Percentiles rank a stretch among this genome's conserved stretches.
These are phyloP conservation scores for Piscicola geometra DNA, from an alignment of 2,888 invertebrate genomes.

Conservation along the genomic window DNA sequence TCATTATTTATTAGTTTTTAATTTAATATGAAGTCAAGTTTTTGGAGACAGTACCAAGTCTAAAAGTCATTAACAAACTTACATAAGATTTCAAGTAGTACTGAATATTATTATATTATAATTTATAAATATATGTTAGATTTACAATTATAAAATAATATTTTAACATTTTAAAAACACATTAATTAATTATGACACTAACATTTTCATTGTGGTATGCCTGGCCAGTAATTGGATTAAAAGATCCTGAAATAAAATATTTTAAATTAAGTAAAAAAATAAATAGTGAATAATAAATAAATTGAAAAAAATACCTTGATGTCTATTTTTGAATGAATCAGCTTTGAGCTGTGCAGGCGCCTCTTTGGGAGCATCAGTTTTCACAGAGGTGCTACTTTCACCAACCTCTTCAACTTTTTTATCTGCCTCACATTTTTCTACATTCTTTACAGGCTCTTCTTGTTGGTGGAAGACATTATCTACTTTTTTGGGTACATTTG, in stretches of 20 bases:
- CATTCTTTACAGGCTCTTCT: background rate
- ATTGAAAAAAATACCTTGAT: slow-evolving; percentile 21
- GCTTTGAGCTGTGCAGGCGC: background rate
- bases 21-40: too few relatives aligned
- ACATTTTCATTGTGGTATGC: slow-evolving; percentile 17
- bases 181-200: background rate
- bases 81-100: too few relatives aligned
- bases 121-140: too few relatives aligned
- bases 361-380: background rate
- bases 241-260: background rate
- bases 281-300: background rate
- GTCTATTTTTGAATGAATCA: slow-evolving; percentile 10
- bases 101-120: too few relatives aligned
- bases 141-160: too few relatives aligned
- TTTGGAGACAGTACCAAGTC: too few relatives aligned
- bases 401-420: slow-evolving; percentile 8
- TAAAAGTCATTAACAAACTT: too few relatives aligned
- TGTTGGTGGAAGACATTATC: too few relatives aligned
- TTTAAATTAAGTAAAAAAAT: background rate
- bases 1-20: too few relatives aligned
- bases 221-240: slow-evolving; percentile 37
- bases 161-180: background rate
- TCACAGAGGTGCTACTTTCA: background rate
- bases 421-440: background rate
- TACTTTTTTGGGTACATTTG: background rate